These are phyloP conservation scores for Cepaea hortensis DNA, from an alignment of 2,888 invertebrate genomes.

Conservation along the genomic window DNA sequence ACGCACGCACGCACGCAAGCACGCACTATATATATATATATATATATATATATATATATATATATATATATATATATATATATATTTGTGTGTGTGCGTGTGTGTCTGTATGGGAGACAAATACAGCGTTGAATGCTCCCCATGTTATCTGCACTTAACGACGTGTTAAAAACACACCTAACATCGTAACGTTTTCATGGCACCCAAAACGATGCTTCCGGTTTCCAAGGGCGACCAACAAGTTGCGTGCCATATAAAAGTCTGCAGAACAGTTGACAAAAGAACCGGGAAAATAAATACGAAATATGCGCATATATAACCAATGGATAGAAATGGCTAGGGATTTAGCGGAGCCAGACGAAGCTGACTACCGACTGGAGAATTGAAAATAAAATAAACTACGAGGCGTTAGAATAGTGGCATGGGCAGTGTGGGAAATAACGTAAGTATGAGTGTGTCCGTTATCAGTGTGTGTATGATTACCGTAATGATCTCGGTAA, in stretches of 20 bases:
- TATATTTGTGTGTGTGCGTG: neutral
- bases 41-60: neutral
- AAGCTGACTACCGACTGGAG: neutral
- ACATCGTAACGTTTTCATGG: no score
- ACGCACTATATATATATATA: neutral
- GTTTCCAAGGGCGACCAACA: neutral
- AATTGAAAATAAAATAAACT: neutral
- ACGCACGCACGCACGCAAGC: no score
- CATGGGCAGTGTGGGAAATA: neutral
- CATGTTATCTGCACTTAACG: neutral
- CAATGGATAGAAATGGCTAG: neutral
- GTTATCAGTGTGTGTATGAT: neutral
- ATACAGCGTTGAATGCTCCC: neutral
- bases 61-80: neutral
- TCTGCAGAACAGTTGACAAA: neutral
- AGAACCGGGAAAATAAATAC: neutral
- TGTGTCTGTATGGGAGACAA: neutral
- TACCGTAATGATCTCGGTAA: no score
- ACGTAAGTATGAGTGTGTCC: neutral
- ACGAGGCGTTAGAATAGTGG: neutral
- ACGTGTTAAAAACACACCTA: neutral
- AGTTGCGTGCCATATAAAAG: neutral
- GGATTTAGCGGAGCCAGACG: constrained; percentile 4
- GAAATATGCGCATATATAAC: constrained; percentile 20
- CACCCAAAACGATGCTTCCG: no score